These are phyloP conservation scores for Drosophila lacicola DNA, from an alignment of 2,888 invertebrate genomes.

Conservation along the genomic window DNA sequence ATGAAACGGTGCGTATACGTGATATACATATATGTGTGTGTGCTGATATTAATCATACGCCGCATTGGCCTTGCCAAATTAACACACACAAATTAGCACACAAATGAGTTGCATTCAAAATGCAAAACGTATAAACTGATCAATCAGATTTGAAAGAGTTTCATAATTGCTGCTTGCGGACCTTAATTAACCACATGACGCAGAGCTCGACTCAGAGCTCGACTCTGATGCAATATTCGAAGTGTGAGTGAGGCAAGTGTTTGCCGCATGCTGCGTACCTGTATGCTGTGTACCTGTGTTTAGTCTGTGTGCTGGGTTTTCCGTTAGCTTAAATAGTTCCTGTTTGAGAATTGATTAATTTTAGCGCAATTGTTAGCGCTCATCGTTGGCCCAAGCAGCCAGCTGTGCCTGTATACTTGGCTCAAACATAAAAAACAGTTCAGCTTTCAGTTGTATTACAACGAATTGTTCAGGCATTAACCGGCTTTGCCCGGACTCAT, in stretches of 20 bases:
- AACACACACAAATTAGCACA: conserved; percentile 62
- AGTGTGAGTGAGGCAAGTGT: conserved; percentile 9
- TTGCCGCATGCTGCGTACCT: not conserved
- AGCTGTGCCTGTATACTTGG: conserved; percentile 2
- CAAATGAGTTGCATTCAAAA: conserved; percentile 29
- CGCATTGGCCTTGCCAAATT: conserved; percentile 57
- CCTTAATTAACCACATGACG: conserved; percentile 53
- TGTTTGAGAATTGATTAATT: conserved; percentile 55
- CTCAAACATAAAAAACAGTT: conserved; percentile 23
- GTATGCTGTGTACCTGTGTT: not conserved
- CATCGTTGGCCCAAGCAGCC: not conserved
- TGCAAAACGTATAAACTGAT: conserved; percentile 19
- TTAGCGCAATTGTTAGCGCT: conserved; percentile 34
- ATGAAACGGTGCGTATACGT: conserved; percentile 56
- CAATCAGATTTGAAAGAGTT: conserved; percentile 31
- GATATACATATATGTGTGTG: conserved; percentile 9
- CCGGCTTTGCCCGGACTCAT: not conserved
- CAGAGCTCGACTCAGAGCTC: not conserved
- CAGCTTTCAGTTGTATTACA: not conserved
- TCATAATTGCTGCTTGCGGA: conserved; percentile 59
- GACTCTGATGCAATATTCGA: conserved; percentile 29
- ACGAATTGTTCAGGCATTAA: not conserved
- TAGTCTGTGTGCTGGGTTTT: conserved; percentile 55
- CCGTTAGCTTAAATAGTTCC: conserved; percentile 57
- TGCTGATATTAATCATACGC: conserved; percentile 59